A percentile compares a stretch with the other conserved stretches of the same genome.
Conservation (phyloP, 2,797 vertebrate genomes). For the Lepilemur septentrionalis region DNA sequence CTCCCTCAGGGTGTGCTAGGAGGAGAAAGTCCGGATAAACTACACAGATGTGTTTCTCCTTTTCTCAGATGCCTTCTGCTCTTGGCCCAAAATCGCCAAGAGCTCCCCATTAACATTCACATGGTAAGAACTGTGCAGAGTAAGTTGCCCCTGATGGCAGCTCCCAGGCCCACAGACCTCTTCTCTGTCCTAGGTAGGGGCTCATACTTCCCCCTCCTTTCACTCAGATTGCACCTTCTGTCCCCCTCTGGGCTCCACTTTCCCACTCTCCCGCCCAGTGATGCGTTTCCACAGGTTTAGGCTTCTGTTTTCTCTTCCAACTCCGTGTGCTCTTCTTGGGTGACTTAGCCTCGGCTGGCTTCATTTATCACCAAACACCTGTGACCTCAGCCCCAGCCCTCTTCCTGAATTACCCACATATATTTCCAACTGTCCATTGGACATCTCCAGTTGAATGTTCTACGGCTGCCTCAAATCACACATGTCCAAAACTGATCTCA, state of each 20-base stretch:
- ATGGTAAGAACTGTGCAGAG: neutral
- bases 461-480: conserved; percentile 44
- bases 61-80: neutral
- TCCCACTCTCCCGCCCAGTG: neutral
- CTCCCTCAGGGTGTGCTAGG: neutral
- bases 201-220: neutral
- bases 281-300: neutral
- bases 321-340: neutral
- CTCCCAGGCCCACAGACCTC: neutral
- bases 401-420: neutral
- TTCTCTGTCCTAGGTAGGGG: neutral
- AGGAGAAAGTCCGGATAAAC: neutral
- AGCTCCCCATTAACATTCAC: neutral
- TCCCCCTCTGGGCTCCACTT: neutral
- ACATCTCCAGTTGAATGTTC: conserved; percentile 28
- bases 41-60: neutral
- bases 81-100: neutral
- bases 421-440: conserved; percentile 40
- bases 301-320: conserved; percentile 42
- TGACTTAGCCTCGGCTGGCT: conserved; percentile 9
- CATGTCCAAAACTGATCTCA: conserved; percentile 61
- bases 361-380: conserved; percentile 14
- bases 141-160: neutral
- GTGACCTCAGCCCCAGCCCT: conserved; percentile 17
- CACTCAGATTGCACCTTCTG: neutral